Base-by-base conservation (phyloP, 2,797 vertebrate genomes). In the Botia kubotai region DNA sequence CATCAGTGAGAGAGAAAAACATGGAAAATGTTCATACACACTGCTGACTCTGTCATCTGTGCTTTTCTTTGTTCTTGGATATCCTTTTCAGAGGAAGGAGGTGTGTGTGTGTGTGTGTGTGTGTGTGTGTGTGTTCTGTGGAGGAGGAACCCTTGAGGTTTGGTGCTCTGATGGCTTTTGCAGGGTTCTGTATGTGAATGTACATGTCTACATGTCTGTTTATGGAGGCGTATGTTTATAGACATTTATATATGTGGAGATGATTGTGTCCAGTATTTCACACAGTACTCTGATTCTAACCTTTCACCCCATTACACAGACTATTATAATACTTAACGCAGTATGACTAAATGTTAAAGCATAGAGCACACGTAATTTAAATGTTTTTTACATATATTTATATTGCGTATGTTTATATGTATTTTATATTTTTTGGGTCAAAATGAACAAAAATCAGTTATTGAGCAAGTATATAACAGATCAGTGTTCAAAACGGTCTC, bases 101-200 rank as follows among this genome's bases (percentile, higher is more conserved):
- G 4, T 33, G 33, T 33, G 4, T 33, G 33, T 33, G 33, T 33
- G 33, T 33, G 33, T 33, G 4, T 33, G 33, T 33, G 33, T 5
- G 4, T 33, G 53, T 63, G 21, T 21, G 0, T 72, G 10, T 68
- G 17, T 76, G 72, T 3, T 33, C 77, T 76, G 63, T 69, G 33
- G 58, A 73, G 23, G 36, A n/a, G 80, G 65, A 26, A 46, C 14
- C 13, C 21, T 66, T 58, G 77, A 17, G 33, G 72, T 50, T 78
- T 21, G 19, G 55, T 67, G 29, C 16, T 53, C 68, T 89, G 80
- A 90, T 92, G 81, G 43, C 4, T 73, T 91, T 90, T 88, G 53
- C 82, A 89, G 89, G 83, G 50, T 10, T 72, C 62, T 68, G 39
- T 16, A 17, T 63, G 46, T n/a, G 26, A 29, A 29, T 82, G n/a